These are phyloP conservation scores for Meteorus cinctellus DNA, from an alignment of 2,888 invertebrate species.

Conservation along the genomic window DNA sequence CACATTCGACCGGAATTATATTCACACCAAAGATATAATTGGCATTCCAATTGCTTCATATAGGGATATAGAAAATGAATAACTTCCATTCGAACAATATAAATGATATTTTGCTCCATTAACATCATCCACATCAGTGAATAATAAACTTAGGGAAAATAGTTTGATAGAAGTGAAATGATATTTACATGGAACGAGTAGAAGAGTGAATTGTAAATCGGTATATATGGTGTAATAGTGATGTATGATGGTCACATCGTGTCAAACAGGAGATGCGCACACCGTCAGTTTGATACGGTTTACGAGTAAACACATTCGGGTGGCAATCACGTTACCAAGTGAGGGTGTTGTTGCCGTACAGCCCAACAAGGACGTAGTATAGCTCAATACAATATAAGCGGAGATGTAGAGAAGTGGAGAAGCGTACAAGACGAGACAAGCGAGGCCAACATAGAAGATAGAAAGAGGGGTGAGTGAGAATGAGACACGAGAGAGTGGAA, in stretches of 20 bases:
- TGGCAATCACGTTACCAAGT: constrained; percentile 70
- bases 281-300: constrained; percentile 71
- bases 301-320: constrained; percentile 72
- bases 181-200: not conserved
- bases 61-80: not conserved
- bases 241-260: no score
- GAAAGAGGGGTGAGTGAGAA: constrained; percentile 28
- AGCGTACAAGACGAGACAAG: constrained; percentile 38
- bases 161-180: not conserved
- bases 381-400: constrained; percentile 43
- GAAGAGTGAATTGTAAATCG: constrained; percentile 10
- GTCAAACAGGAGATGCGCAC: constrained; percentile 44
- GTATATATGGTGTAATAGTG: not conserved
- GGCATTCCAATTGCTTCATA: no score
- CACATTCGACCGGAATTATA: no score
- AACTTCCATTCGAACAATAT: not conserved
- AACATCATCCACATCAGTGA: not conserved
- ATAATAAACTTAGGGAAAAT: constrained; percentile 1
- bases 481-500: constrained; percentile 31
- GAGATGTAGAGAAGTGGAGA: constrained; percentile 29
- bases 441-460: constrained; percentile 12
- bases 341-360: constrained; percentile 55
- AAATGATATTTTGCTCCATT: not conserved
- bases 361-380: constrained; percentile 46
- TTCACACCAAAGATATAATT: no score